Base-by-base conservation (phyloP, 35 echinoderm and acorn worm species). In the Apostichopus japonicus region DNA sequence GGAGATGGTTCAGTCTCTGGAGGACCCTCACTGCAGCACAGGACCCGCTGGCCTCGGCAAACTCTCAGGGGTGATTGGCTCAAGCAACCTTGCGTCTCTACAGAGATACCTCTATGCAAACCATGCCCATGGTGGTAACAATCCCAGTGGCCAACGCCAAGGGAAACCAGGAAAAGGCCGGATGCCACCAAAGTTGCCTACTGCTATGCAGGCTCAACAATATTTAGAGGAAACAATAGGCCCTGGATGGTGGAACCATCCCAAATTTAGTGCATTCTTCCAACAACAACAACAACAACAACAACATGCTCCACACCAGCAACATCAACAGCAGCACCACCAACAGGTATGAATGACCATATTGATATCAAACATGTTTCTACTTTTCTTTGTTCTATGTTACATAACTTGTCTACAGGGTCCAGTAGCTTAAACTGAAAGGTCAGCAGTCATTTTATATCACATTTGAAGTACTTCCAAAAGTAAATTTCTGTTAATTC, bases 1-100 rank as follows among this genome's bases (percentile, higher is more conserved):
- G 19, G 92, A 92, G 33, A 99, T 99, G 95, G 97, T 98, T 8
- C 97, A 98, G 57, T 98, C 97, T 0, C 89, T 98, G 6, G 97
- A 98, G 86, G 90, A 94, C 54, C 92, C 97, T 14, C 95, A 99
- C 54, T 75, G 93, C 54, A 77, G 90, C 15, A 82, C 90, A 27
- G 94, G 93, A 33, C 79, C 93, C 8, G 71, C 95, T 25, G 92
- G 93, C 65, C 77, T 93, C 4, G 92, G 91, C 14, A 91, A 93
- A 77, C 96, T 95, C 8, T 84, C 94, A 6, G 91, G 87, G 19
- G 91, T 98, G 8, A 86, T 96, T 15, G 97, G 97, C 2, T 94
- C 97, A 5, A 65, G 97, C 21, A 93, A 98, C 79, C 76, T 98
- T 21, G 95, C 97, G 0, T 98, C 97, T 7, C 80, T 99, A 44